Evolutionary conservation across 2,113 vertebrate genomes (phyloP), one percentile per base, ranked within the genome.

Genomic region (Gymnarchus niloticus): DNA sequence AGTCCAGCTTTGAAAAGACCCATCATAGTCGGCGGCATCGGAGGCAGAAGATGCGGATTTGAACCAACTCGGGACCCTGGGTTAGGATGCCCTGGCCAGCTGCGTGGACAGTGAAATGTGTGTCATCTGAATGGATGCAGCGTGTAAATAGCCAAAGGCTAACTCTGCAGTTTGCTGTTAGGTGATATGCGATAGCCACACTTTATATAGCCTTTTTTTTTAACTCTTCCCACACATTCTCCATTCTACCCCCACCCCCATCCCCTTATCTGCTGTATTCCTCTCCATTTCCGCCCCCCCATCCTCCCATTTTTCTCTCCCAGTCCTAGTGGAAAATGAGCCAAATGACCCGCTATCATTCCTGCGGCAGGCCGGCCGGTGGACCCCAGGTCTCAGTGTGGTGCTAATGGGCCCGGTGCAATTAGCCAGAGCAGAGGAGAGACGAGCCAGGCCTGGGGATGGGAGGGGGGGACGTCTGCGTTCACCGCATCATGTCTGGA

Each of bases 321-420:
- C 21, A 33, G 28, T 84, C 59, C 83, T 56, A 46, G 46, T 77
- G 56, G 48, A 33, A 88, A 83, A 89, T 86, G 73, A 83, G 84
- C 5, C 3, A 54, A 82, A 52, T 81, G n/a, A 69, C 84, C 69
- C 28, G 85, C 46, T 49, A 61, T 89, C 84, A 86, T 81, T 51
- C 83, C 83, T 48, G 41, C 59, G 33, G 83, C 48, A 4, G 59
- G 12, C 19, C 52, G 21, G 51, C 52, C 37, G 73, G 84, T 77
- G 44, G 33, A 59, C 21, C 81, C 85, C 6, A 48, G 3, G 9
- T 56, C 69, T 77, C 84, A 49, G 33, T 44, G 61, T 56, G 84
- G 37, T 28, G 33, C 61, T 85, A 78, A 85, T 77, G 69, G 84
- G 23, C 37, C 28, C 14, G 51, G 76, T 44, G 33, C 84, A 78